Base-by-base conservation (phyloP, 64 coral and sea anemone species). In the Exaiptasia diaphana region DNA sequence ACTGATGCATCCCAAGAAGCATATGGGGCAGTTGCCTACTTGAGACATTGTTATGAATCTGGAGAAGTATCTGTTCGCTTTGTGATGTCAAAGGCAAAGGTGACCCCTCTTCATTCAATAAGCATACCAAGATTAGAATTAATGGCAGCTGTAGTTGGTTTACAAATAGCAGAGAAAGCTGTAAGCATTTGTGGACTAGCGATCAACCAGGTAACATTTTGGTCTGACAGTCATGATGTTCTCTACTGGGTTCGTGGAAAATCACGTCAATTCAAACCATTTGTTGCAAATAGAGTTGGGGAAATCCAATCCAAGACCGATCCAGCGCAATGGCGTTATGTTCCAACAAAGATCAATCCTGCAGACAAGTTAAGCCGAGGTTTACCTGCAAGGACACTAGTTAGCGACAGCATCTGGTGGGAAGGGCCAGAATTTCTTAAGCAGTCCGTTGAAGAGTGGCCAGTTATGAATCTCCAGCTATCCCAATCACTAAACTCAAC, bases 291-390 rank as follows among this genome's bases (percentile, higher is more conserved):
- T 25, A 41, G 20, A 27, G 45, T 18, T 61, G 38, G 72, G 14
- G 77, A 93, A 43, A 74, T 87, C 1, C 70, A 77, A 0, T 43
- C 40, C 24, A 81, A 61, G 20, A 78, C 70, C 1, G 38, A 75
- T 25, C 68, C 77, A n/a, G 24, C 5, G 21, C 77, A 87, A 50
- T 70, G 83, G 77, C 37, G 67, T 21, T 71, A 75, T 50, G 46
- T 48, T 26, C 72, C 45, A 50, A 75, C 72, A 7, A 50, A 75
- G 18, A 24, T 53, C 24, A 75, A 75, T 23, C 41, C 44, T 29
- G 72, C 72, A 26, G 68, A 72, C n/a, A 4, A 13, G 30, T n/a
- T 72, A 17, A 44, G 17, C 11, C 68, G 44, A 48, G 80, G 80
- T 27, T 39, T 42, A 39, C 53, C 5, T 37, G 52, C 58, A 29